These are phyloP conservation scores for Andrena bicolor DNA, from an alignment of 2,888 invertebrate species.

Conservation along the genomic window DNA sequence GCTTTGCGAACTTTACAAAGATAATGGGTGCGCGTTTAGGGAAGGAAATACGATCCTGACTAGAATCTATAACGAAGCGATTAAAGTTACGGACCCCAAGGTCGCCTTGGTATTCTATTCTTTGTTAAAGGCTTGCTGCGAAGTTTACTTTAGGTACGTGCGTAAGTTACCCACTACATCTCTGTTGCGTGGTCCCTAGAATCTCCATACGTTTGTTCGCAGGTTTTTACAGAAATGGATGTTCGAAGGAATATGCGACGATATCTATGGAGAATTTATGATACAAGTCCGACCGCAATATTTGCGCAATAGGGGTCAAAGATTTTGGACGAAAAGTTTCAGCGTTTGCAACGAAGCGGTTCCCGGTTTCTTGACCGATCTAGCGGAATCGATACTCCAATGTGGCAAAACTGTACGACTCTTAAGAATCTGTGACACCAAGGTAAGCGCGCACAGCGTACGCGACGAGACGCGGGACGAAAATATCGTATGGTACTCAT, in stretches of 20 bases:
- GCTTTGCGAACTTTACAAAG: conserved; percentile 77
- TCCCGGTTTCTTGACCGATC: conserved; percentile 89
- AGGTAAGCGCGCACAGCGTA: conserved; percentile 85
- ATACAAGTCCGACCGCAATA: conserved; percentile 90
- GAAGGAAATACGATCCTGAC: conserved; percentile 88
- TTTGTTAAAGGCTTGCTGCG: conserved; percentile 86
- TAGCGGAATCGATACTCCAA: conserved; percentile 89
- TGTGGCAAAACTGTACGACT: conserved; percentile 92
- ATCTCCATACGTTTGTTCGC: conserved; percentile 62
- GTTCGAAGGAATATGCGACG: conserved; percentile 93
- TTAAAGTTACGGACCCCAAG: conserved; percentile 87
- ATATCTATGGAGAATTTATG: conserved; percentile 94
- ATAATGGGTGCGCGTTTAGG: conserved; percentile 66
- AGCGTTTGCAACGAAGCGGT: conserved; percentile 85
- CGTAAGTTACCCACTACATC: neutral
- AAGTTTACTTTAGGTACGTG: conserved; percentile 87
- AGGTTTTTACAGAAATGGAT: conserved; percentile 93
- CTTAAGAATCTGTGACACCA: conserved; percentile 89
- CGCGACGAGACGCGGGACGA: neutral
- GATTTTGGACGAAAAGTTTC: conserved; percentile 90
- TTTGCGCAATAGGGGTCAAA: conserved; percentile 87
- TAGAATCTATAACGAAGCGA: conserved; percentile 88
- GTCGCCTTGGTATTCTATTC: conserved; percentile 87
- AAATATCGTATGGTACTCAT: conserved; percentile 12
- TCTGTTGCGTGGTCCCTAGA: no score